Percentiles rank a stretch among this genome's conserved stretches.
Evolutionary conservation across 2,888 invertebrate species (phyloP).

Genomic region (Zootermopsis nevadensis): DNA sequence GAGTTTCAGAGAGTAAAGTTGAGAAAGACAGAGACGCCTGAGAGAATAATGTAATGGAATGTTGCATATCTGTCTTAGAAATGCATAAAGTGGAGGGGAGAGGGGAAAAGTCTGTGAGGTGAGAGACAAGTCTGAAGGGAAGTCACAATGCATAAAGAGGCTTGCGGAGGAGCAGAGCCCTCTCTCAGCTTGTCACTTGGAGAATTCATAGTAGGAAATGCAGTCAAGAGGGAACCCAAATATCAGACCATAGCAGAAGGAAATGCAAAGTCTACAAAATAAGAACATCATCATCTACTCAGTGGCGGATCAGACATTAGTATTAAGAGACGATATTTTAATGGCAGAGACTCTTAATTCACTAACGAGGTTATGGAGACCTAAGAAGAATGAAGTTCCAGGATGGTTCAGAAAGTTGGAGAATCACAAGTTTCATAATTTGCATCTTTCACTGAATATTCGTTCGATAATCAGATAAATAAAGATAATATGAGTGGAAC

Average conservation of each 20-base stretch:
- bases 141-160: slow-evolving; percentile 34
- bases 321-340: too few relatives aligned
- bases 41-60: slow-evolving; percentile 38
- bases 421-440: too few relatives aligned
- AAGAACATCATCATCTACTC: background rate
- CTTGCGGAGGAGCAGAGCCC: slow-evolving; percentile 10
- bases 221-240: background rate
- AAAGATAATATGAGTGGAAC: too few relatives aligned
- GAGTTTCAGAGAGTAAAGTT: background rate
- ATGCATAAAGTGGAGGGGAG: slow-evolving; percentile 35
- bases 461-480: too few relatives aligned
- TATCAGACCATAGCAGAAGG: background rate
- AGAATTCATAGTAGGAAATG: slow-evolving; percentile 12
- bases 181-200: slow-evolving; percentile 30
- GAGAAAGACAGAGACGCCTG: background rate
- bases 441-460: too few relatives aligned
- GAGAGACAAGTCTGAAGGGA: slow-evolving; percentile 33
- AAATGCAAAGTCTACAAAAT: background rate
- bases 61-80: slow-evolving; percentile 44
- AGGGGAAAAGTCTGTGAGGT: slow-evolving; percentile 16
- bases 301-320: background rate
- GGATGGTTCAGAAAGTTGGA: too few relatives aligned
- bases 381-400: too few relatives aligned
- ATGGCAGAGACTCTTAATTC: too few relatives aligned
- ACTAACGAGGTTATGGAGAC: too few relatives aligned